Evolutionary conservation across 1,140 invertebrate genomes (phyloP).

Genomic region (Macrobrachium nipponense): DNA sequence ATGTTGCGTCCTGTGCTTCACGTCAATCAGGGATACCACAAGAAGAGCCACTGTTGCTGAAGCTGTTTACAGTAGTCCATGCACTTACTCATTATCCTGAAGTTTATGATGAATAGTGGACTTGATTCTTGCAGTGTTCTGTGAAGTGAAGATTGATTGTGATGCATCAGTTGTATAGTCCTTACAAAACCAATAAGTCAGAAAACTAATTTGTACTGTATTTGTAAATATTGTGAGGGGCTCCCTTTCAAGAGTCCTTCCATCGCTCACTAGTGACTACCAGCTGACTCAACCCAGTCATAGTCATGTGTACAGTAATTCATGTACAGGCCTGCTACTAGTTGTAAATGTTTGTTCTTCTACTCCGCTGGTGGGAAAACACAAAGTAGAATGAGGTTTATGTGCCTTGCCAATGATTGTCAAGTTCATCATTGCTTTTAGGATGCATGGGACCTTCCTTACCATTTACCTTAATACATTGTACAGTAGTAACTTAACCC

Average conservation of each 20-base stretch:
- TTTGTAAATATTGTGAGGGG: slow-evolving; percentile 51
- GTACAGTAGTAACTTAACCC: no score
- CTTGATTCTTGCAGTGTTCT: background rate
- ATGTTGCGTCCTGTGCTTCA: background rate
- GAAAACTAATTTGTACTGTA: background rate
- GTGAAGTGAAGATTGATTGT: slow-evolving; percentile 11
- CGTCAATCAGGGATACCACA: background rate
- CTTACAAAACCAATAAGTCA: slow-evolving; percentile 35
- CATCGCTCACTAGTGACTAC: slow-evolving; percentile 53
- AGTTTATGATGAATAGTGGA: slow-evolving; percentile 21
- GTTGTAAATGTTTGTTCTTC: slow-evolving; percentile 43
- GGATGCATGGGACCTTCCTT: no score
- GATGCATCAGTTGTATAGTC: slow-evolving; percentile 32
- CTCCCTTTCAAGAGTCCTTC: slow-evolving; percentile 33
- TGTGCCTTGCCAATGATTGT: no score
- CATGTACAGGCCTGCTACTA: background rate
- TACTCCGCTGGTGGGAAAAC: slow-evolving; percentile 5
- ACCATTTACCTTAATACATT: no score
- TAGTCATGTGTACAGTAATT: background rate
- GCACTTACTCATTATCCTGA: no score
- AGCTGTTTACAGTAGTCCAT: no score
- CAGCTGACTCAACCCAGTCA: slow-evolving; percentile 45
- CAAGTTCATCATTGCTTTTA: no score
- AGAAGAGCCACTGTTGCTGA: slow-evolving; percentile 8
- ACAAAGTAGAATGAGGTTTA: no score